Base-by-base conservation (phyloP, 2,888 invertebrate species). In the Sepiola atlantica region DNA sequence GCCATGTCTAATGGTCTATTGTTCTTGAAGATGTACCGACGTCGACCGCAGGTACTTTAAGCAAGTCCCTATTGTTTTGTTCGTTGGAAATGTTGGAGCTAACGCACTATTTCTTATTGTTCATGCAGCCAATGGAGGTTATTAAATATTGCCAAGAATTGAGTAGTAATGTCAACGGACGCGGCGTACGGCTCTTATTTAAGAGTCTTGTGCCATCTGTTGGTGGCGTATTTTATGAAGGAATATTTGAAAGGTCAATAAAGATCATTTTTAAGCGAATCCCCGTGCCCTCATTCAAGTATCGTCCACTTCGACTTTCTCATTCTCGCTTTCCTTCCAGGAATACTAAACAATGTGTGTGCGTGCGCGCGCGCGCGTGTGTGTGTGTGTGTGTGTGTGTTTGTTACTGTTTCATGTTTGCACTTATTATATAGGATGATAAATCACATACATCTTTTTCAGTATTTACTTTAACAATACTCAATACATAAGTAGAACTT, bases 81-180 rank as follows among this genome's bases (percentile, higher is more conserved):
- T 21, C 16, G 77, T 77, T 77, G 77, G n/a, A 77, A 45, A 77
- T n/a, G 77, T 77, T 77, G n/a, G 18, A n/a, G 77, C 4, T n/a
- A n/a, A 77, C 4, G n/a, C n/a, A 77, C 32, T n/a, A 32, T 32
- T 77, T 77, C 12, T 77, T 77, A 1, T 77, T n/a, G 12, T 32
- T 32, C 14, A 77, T n/a, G 77, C 14, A n/a, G n/a, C n/a, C n/a
- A 77, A 77, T 77, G 12, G 77, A 77, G 77, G 77, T 77, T 77
- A 77, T 77, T 77, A 77, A 77, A 77, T 77, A 77, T 77, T 77
- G 77, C 77, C n/a, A n/a, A 77, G 77, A 77, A 77, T 77, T 77
- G 77, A 77, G n/a, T 32, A 12, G n/a, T 77, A 77, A 77, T 77
- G 77, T 77, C 77, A 77, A 77, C 77, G n/a, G 77, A 77, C 0